phyloP scores from a whole-genome alignment of 2,888 invertebrate species.

The Polietes domitor region DNA sequence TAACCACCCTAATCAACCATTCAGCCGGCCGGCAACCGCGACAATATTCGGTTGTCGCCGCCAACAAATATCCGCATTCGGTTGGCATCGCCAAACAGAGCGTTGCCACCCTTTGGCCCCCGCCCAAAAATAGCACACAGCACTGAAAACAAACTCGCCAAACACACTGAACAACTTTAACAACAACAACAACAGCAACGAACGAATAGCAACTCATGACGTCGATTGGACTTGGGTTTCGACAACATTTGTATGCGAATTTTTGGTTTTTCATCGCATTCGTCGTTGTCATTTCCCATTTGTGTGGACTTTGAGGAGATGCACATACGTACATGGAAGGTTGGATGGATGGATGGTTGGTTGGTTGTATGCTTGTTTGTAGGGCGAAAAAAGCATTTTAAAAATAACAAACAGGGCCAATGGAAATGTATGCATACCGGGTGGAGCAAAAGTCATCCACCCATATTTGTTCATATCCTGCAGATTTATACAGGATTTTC shows the following conservation, averaged over 20 bases:
- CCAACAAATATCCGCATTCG: neutral
- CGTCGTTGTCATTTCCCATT: neutral
- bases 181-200: constrained; percentile 27
- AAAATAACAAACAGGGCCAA: constrained; percentile 1
- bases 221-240: no score
- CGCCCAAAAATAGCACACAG: neutral
- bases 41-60: constrained; percentile 19
- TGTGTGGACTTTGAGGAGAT: neutral
- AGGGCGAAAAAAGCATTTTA: neutral
- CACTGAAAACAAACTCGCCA: neutral
- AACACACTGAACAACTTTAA: neutral
- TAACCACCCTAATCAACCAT: constrained; percentile 18
- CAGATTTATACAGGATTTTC: no score
- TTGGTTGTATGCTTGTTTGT: neutral
- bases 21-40: constrained; percentile 23
- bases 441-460: neutral
- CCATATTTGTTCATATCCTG: neutral
- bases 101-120: constrained; percentile 8
- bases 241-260: constrained; percentile 34
- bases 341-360: no score
- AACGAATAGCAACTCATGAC: constrained; percentile 27
- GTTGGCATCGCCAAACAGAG: constrained; percentile 22
- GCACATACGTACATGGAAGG: neutral
- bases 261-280: constrained; percentile 8
- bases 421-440: neutral